Evolutionary conservation across 1,140 invertebrate species (phyloP).

Genomic region (Macrosteles quadrilineatus): DNA sequence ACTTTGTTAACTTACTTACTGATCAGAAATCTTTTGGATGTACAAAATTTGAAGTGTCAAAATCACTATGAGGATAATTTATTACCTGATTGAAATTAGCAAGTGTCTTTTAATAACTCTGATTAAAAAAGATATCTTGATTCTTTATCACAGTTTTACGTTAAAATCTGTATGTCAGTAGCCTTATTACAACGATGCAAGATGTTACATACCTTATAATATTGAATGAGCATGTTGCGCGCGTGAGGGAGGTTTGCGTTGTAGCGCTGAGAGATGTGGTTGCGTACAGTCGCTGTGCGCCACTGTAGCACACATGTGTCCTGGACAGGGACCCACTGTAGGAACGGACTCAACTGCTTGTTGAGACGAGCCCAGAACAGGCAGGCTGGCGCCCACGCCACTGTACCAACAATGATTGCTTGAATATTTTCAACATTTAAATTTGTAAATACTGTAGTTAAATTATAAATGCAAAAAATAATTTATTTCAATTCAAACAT

Average conservation of each 20-base stretch:
- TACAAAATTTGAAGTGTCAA: no score
- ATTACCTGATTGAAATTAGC: no score
- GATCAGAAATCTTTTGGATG: no score
- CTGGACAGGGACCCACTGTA: slow-evolving; percentile 61
- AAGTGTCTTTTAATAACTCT: no score
- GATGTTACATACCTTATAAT: slow-evolving; percentile 59
- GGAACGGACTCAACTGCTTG: slow-evolving; percentile 63
- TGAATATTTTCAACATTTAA: neutral
- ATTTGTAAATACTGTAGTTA: neutral
- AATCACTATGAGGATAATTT: no score
- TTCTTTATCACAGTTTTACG: no score
- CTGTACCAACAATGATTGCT: slow-evolving; percentile 46
- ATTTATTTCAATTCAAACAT: no score
- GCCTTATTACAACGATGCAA: no score
- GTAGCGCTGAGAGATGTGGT: slow-evolving; percentile 60
- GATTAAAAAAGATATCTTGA: no score
- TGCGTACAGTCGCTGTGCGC: slow-evolving; percentile 60
- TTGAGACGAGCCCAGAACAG: slow-evolving; percentile 67
- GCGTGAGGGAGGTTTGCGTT: slow-evolving; percentile 50
- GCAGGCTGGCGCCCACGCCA: slow-evolving; percentile 64
- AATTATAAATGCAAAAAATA: no score
- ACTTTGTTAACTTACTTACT: no score
- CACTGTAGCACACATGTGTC: slow-evolving; percentile 63
- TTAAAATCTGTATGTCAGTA: no score
- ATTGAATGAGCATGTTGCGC: slow-evolving; percentile 56